phyloP scores from a whole-genome alignment of 1,140 invertebrate genomes.

The Oryctes rhinoceros region DNA sequence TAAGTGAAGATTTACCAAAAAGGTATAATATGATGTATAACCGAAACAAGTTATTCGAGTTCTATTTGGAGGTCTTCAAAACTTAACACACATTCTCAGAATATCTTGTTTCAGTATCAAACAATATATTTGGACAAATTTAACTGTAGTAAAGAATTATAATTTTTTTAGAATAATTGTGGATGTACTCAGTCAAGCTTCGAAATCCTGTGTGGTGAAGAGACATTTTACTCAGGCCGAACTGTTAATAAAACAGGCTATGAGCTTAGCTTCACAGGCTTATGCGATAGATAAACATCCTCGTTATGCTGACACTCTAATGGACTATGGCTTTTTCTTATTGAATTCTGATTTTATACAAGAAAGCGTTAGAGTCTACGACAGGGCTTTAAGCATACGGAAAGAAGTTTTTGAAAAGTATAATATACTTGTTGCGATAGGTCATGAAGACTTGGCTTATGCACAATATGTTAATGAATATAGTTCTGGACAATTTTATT shows the following conservation, averaged over 20 bases:
- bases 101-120: too few species aligned
- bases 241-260: constrained; percentile 81
- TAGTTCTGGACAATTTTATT: constrained; percentile 82
- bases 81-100: too few species aligned
- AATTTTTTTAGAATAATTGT: constrained; percentile 68
- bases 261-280: constrained; percentile 73
- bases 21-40: constrained; percentile 57
- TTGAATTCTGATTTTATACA: constrained; percentile 87
- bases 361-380: constrained; percentile 84
- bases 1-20: constrained; percentile 68
- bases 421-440: constrained; percentile 86
- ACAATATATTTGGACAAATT: too few species aligned
- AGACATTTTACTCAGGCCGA: constrained; percentile 82
- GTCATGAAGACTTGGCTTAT: constrained; percentile 91
- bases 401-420: constrained; percentile 81
- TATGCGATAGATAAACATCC: constrained; percentile 76
- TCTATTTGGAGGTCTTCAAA: too few species aligned
- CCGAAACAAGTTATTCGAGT: too few species aligned
- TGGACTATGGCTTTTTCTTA: constrained; percentile 90
- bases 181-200: constrained; percentile 82
- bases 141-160: neutral
- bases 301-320: constrained; percentile 81
- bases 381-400: constrained; percentile 80
- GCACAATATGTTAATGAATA: constrained; percentile 92
- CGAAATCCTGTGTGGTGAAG: constrained; percentile 88